phyloP scores from a whole-genome alignment of 2,888 invertebrate species.

The Chrysotoxum bicinctum region DNA sequence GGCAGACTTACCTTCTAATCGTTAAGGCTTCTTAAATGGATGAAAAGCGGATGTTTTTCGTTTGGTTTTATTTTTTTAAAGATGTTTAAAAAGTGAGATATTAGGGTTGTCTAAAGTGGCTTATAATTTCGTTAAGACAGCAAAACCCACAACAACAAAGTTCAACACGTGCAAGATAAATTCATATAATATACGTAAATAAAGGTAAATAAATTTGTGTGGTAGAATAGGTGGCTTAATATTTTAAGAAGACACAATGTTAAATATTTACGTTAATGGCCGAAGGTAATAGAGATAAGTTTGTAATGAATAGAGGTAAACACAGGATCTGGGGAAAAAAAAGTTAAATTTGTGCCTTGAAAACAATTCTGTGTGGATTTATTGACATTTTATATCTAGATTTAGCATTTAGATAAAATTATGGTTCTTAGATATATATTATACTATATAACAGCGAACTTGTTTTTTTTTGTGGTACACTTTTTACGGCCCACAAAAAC shows the following conservation, averaged over 20 bases:
- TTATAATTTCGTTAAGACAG: not conserved
- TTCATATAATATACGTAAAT: constrained; percentile 10
- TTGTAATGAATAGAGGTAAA: constrained; percentile 14
- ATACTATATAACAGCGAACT: too few species aligned
- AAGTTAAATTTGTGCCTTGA: too few species aligned
- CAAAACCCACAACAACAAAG: not conserved
- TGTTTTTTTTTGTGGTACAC: too few species aligned
- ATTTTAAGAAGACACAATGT: constrained; percentile 25
- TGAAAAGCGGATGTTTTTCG: not conserved
- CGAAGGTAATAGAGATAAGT: constrained; percentile 15
- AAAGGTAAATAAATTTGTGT: not conserved
- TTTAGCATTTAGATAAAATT: too few species aligned
- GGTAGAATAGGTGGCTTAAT: not conserved
- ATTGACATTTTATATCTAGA: too few species aligned
- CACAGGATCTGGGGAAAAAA: not conserved
- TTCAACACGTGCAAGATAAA: constrained; percentile 13
- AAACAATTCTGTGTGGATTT: too few species aligned
- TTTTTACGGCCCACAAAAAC: too few species aligned
- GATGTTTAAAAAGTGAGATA: not conserved
- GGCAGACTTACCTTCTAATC: not conserved
- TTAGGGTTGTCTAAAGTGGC: constrained; percentile 5
- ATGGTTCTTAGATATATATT: too few species aligned
- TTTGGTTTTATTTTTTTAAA: not conserved
- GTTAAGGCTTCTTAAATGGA: constrained; percentile 25
- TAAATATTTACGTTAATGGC: constrained; percentile 19